Percentiles rank a stretch among this genome's conserved stretches.
Evolutionary conservation across 2,888 invertebrate species (phyloP).

Genomic region (Bellardia pandia): DNA sequence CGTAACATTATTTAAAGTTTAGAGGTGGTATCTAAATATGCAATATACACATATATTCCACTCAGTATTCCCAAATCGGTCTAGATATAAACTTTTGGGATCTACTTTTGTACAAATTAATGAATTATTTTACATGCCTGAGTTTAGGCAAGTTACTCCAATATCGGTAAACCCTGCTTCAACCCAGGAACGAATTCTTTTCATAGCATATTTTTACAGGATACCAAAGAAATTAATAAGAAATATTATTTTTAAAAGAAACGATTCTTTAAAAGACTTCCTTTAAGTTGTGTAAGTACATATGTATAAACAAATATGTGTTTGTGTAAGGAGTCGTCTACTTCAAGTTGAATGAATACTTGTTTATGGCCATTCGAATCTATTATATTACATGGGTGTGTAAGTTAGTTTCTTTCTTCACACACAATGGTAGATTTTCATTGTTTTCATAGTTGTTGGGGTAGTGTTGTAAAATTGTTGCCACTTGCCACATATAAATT

Average conservation of each 20-base stretch:
- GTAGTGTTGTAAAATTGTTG: conserved; percentile 26
- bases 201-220: too few relatives aligned
- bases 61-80: too few relatives aligned
- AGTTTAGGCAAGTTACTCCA: too few relatives aligned
- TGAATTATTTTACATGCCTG: too few relatives aligned
- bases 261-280: not conserved
- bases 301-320: not conserved
- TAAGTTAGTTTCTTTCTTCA: not conserved
- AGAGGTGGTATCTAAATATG: too few relatives aligned
- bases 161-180: too few relatives aligned
- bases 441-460: conserved; percentile 15
- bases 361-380: conserved; percentile 36
- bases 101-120: too few relatives aligned
- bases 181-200: too few relatives aligned
- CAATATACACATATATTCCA: too few relatives aligned
- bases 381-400: conserved; percentile 9
- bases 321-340: conserved; percentile 16
- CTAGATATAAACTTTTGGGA: too few relatives aligned
- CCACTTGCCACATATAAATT: conserved; percentile 57
- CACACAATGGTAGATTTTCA: conserved; percentile 24
- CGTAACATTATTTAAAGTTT: too few relatives aligned
- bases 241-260: not conserved
- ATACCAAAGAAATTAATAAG: too few relatives aligned
- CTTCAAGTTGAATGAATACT: conserved; percentile 37
- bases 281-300: not conserved